Evolutionary conservation across 2,888 invertebrate genomes (phyloP), one percentile per base, ranked within the genome.

Genomic region (Entomobrya multifasciata): DNA sequence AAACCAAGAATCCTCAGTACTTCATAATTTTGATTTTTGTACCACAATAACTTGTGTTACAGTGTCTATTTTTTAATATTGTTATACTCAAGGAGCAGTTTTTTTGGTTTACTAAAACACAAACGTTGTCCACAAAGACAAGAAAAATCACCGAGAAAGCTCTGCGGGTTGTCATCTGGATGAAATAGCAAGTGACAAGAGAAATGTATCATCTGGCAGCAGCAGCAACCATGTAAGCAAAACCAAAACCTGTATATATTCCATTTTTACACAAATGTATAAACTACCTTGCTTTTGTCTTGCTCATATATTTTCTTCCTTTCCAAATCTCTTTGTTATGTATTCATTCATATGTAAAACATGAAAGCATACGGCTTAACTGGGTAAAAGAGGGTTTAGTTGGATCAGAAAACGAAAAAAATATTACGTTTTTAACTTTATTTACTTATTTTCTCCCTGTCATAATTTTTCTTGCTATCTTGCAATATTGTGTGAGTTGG

Each of bases 81-180:
- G 44, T 70, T 70, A 44, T 44, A 44, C n/a, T n/a, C n/a, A n/a
- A n/a, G n/a, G n/a, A n/a, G n/a, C n/a, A n/a, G n/a, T n/a, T n/a
- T n/a, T 44, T 44, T 36, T 11, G 67, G 22, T n/a, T 20, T 20
- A 44, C 67, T 44, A 67, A 49, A 47, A n/a, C 0, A 49, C n/a
- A n/a, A n/a, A n/a, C n/a, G n/a, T n/a, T n/a, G n/a, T 49, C 17
- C 17, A 13, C 25, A 11, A 1, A 49, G 4, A 72, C 47, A 6
- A 47, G 13, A 30, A 27, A 30, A 30, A 62, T 15, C 3, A 20
- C 41, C 41, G 41, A 65, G 41, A 72, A 72, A 25, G 27, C 49
- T 72, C 77, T 84, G 84, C 55, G 84, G 77, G 84, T 84, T 84
- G 84, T 84, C 84, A 84, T 77, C 84, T 65, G 22, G 57, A 44